Base-by-base conservation (phyloP, 2,888 invertebrate species). In the Alitta virens region DNA sequence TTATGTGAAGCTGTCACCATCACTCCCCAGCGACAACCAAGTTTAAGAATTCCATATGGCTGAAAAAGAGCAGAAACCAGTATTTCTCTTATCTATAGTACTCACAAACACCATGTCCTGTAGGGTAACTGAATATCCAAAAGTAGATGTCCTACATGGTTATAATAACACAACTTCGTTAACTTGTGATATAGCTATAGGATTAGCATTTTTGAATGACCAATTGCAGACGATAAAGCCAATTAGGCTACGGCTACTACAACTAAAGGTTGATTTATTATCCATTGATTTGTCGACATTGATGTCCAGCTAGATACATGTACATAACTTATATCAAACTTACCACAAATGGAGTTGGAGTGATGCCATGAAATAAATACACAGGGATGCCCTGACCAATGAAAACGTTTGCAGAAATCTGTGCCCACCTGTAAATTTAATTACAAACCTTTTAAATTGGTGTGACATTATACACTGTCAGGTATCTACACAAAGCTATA, bases 1-100 rank as follows among this genome's bases (percentile, higher is more conserved):
- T 96, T 96, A 77, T 96, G 96, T 0, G 94, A 95, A 0, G 96
- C 96, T 0, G 96, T 97, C 3, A 96, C 88, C 92, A 96, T 94
- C 3, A 96, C 87, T 0, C 96, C 96, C 43, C 90, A 91, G 1
- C 89, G 88, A 60, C 91, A 90, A 21, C 88, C 87, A 63, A 88
- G 88, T 67, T 88, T 85, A 1, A 85, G 84, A 0, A 95, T 90
- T 0, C 89, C 88, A 82, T 91, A 99, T 0, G 99, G 91, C 83
- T 83, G 68, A 14, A 78, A 71, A 65, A 42, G 5, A 24, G 12
- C 33, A 33, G 12, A 33, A 33, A 33, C 12, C 5, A 33, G 5
- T 33, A 33, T 23, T 16, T 49, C 23, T 23, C 49, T 49, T 7
- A 40, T 12, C 42, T 16, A 40, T 40, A 40, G 12, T 16, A 40